Evolutionary conservation across 2,113 vertebrate genomes (phyloP).

Genomic region (Caretta caretta): DNA sequence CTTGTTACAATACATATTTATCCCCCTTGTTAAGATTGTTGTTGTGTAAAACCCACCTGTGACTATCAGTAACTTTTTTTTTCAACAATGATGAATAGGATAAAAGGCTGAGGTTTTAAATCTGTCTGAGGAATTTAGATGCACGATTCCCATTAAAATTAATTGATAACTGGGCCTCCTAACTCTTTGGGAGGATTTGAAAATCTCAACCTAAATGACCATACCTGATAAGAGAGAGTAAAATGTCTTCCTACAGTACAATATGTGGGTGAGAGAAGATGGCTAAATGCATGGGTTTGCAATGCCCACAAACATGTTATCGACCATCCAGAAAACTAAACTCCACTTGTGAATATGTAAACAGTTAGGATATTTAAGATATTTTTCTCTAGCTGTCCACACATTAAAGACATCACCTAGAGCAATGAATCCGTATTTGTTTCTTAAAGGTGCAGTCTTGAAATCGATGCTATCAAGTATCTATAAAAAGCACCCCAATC

Average conservation of each 20-base stretch:
- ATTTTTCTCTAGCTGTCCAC: background rate
- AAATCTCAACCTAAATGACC: background rate
- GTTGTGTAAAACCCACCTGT: background rate
- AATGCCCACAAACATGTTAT: background rate
- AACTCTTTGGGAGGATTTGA: background rate
- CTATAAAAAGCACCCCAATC: background rate
- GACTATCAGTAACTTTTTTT: background rate
- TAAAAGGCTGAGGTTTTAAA: background rate
- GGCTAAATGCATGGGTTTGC: background rate
- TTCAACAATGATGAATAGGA: background rate
- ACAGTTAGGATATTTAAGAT: background rate
- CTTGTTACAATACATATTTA: background rate
- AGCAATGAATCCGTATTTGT: background rate
- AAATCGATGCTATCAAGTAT: background rate
- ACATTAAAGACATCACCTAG: rapidly evolving
- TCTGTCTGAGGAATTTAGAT: background rate
- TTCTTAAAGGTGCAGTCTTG: background rate
- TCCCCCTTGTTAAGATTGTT: background rate
- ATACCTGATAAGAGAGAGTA: background rate
- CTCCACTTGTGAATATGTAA: background rate
- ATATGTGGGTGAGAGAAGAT: background rate
- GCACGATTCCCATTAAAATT: background rate
- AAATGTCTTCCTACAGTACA: background rate
- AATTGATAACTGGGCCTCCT: background rate
- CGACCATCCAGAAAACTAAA: background rate